Evolutionary conservation across 2,113 vertebrate species (phyloP).

Genomic region (Atherinomorus stipes): DNA sequence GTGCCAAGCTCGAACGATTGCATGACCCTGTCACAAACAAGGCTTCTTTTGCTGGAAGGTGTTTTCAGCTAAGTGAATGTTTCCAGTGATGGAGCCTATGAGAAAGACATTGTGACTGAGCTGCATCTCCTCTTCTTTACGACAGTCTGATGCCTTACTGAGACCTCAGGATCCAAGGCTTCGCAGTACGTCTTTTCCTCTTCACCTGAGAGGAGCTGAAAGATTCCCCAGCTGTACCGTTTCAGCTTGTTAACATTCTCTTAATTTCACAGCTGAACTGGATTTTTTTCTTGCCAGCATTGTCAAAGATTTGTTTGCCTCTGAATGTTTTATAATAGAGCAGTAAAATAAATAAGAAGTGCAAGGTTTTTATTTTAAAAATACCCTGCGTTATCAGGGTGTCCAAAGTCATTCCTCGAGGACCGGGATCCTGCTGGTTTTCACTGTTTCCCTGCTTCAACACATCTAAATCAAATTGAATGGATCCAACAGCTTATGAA

Average conservation of each 20-base stretch:
- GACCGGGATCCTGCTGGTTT: no score
- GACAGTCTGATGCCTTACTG: neutral
- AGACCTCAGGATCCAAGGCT: neutral
- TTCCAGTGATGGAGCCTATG: neutral
- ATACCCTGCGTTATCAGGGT: no score
- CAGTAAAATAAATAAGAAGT: no score
- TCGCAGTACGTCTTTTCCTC: neutral
- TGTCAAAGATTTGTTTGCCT: conserved; percentile 1
- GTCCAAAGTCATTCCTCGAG: no score
- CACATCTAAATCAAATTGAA: no score
- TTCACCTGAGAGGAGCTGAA: neutral
- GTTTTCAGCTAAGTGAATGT: neutral
- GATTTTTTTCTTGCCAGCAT: neutral
- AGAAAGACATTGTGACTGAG: neutral
- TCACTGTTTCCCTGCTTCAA: no score
- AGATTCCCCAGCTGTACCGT: neutral
- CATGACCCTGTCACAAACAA: neutral
- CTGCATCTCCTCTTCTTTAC: neutral
- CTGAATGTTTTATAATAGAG: neutral
- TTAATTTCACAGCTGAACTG: neutral
- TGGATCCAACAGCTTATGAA: no score
- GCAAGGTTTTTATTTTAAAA: no score
- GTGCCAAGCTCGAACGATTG: neutral
- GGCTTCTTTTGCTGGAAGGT: neutral
- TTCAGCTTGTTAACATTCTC: neutral